Percentiles rank a stretch among this genome's conserved stretches.
Conservation (phyloP, 1,140 invertebrate species). For the Homalodisca vitripennis region DNA sequence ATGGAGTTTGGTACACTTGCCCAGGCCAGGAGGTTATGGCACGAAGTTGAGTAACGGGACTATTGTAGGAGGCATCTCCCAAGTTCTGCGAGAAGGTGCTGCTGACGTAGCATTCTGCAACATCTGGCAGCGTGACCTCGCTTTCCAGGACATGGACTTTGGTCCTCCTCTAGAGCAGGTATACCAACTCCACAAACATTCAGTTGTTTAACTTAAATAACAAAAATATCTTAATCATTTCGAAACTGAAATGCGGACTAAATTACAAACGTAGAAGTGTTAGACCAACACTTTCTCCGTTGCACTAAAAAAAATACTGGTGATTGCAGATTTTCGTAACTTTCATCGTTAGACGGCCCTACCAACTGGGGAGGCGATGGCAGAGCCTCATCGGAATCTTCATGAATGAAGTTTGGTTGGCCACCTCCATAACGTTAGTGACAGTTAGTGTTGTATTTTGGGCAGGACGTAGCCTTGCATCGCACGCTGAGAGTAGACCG, state of each 20-base stretch:
- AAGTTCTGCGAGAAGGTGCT: not conserved
- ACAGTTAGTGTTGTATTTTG: too few relatives aligned
- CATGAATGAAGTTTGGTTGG: not conserved
- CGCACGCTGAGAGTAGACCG: too few relatives aligned
- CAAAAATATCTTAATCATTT: not conserved
- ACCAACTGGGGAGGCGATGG: not conserved
- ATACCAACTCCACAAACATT: too few relatives aligned
- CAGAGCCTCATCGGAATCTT: not conserved
- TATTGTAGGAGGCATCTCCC: not conserved
- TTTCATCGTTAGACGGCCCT: not conserved
- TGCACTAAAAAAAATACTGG: not conserved
- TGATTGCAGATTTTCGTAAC: not conserved
- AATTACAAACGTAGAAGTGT: not conserved
- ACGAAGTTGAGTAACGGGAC: not conserved
- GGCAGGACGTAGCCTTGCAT: too few relatives aligned
- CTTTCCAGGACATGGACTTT: not conserved
- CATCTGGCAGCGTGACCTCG: not conserved
- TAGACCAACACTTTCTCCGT: not conserved
- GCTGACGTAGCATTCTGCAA: not conserved
- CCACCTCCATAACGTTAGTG: not conserved
- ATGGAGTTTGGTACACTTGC: not conserved
- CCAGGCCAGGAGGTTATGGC: not conserved
- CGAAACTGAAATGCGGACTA: not conserved
- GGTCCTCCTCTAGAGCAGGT: not conserved
- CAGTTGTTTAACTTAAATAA: not conserved